Evolutionary conservation across 1,140 invertebrate species (phyloP).

Genomic region (Calephelis nemesis): DNA sequence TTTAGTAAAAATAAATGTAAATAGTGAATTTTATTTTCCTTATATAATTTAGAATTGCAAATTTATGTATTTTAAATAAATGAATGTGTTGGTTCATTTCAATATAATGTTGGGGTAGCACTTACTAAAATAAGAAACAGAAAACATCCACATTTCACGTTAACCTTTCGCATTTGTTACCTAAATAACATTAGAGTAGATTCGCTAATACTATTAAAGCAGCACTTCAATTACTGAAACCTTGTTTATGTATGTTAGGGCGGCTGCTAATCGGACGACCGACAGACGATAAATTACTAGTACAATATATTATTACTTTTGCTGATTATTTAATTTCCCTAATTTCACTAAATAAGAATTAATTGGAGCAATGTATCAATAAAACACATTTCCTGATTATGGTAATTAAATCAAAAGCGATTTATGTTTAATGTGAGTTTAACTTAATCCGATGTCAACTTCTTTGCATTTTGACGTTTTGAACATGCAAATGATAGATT

Average conservation of each 20-base stretch:
- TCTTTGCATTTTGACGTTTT: too few relatives aligned
- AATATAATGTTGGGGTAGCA: conserved; percentile 26
- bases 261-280: conserved; percentile 54
- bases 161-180: conserved; percentile 33
- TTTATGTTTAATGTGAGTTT: too few relatives aligned
- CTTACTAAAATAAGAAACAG: conserved; percentile 35
- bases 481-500: too few relatives aligned
- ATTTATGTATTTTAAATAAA: too few relatives aligned
- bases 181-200: conserved; percentile 37
- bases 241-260: conserved; percentile 43
- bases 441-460: too few relatives aligned
- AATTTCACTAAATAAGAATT: not conserved
- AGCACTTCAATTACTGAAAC: conserved; percentile 63
- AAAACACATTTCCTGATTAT: too few relatives aligned
- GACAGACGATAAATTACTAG: conserved; percentile 9
- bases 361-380: too few relatives aligned
- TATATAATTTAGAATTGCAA: too few relatives aligned
- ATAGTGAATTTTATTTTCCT: too few relatives aligned
- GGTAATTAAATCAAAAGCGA: too few relatives aligned
- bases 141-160: conserved; percentile 31
- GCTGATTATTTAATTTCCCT: conserved; percentile 1
- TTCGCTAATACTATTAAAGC: conserved; percentile 59
- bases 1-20: too few relatives aligned
- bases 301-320: conserved; percentile 11
- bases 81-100: not conserved